These are phyloP conservation scores for Pluvianellus socialis DNA, from an alignment of 2,113 vertebrate genomes.

Conservation along the genomic window DNA sequence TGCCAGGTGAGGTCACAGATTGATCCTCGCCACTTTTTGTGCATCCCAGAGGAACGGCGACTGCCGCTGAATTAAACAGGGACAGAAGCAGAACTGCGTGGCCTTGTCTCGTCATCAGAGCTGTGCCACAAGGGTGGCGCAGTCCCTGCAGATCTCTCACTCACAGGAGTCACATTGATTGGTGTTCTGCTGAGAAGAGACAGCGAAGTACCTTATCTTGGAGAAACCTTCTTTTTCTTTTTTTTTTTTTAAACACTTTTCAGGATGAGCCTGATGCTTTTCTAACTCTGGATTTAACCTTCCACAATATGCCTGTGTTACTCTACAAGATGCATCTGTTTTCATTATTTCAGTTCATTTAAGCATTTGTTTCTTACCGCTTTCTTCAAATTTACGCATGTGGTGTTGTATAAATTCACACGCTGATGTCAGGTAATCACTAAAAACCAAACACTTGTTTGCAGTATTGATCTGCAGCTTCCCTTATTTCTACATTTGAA, in stretches of 20 bases:
- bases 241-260: background rate
- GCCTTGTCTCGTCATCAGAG: background rate
- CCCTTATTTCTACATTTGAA: background rate
- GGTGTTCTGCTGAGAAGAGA: background rate
- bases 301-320: background rate
- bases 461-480: slow-evolving; percentile 1
- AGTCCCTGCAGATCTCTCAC: background rate
- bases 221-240: background rate
- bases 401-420: background rate
- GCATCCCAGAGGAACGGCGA: background rate
- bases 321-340: background rate
- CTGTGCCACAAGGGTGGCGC: background rate
- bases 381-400: background rate
- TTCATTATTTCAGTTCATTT: background rate
- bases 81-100: background rate
- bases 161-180: background rate
- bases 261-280: background rate
- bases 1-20: slow-evolving; percentile 53
- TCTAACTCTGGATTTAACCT: background rate
- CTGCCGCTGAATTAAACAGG: slow-evolving; percentile 48
- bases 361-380: background rate
- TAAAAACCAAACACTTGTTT: slow-evolving; percentile 46
- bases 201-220: background rate
- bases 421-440: background rate
- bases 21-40: background rate